phyloP scores from a whole-genome alignment of 2,888 invertebrate genomes.

The Acanthosepion lycidas region DNA sequence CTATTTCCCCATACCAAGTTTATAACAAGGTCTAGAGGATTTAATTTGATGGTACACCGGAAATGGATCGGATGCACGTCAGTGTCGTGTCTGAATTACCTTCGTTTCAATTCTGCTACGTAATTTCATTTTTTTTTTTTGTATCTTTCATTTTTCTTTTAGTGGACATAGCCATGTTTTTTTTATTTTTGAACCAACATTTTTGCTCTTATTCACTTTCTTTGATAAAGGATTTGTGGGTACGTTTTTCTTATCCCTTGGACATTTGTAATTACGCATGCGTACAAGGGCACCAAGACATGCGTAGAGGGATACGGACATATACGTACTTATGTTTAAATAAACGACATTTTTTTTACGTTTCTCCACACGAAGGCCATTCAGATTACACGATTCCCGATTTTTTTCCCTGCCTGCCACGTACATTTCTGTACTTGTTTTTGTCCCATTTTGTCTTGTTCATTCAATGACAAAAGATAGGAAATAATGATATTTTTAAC shows the following conservation, averaged over 20 bases:
- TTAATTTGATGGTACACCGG: slow-evolving; percentile 4
- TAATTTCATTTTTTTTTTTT: background rate
- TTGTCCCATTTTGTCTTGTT: too few species aligned
- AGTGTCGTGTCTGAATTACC: slow-evolving; percentile 6
- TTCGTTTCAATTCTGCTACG: background rate
- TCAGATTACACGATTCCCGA: too few species aligned
- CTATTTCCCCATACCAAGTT: background rate
- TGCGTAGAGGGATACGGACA: background rate
- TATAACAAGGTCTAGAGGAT: background rate
- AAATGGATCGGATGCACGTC: background rate
- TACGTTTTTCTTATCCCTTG: background rate
- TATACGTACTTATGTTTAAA: background rate
- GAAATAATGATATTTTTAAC: too few species aligned
- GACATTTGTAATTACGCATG: background rate
- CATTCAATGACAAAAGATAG: too few species aligned
- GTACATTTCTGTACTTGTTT: too few species aligned
- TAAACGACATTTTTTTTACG: too few species aligned
- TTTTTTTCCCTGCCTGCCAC: too few species aligned
- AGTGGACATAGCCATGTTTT: background rate
- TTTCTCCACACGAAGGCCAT: too few species aligned
- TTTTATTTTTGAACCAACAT: background rate
- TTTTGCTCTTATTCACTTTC: background rate
- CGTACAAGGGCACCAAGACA: background rate
- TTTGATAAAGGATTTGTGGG: background rate
- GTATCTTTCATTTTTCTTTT: background rate